Base-by-base conservation (phyloP, 2,797 vertebrate species). In the Gorsachius magnificus region DNA sequence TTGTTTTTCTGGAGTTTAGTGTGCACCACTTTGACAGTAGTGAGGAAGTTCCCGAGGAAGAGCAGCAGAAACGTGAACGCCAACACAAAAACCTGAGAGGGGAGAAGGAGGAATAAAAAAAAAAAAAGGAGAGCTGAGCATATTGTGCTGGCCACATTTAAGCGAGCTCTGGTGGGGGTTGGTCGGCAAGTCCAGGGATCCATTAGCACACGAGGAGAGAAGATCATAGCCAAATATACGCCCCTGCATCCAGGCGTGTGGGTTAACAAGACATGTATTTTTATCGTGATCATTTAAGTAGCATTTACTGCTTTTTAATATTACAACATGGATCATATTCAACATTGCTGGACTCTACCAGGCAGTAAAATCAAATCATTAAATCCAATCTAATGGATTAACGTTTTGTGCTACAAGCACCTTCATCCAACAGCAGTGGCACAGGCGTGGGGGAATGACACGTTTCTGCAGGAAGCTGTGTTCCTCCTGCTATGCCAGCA, bases 1-100 rank as follows among this genome's bases (percentile, higher is more conserved):
- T 98, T 98, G 96, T 99, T 99, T 95, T 99, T 99, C 97, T 99
- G 99, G 80, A 99, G 71, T 90, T 99, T 99, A 83, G 99, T 97
- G 94, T 98, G 99, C 87, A 99, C 99, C 15, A 99, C 99, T 97
- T 99, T 99, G 79, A 99, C 92, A 0, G 99, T 99, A 45, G 99
- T 99, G 95, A 99, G 99, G 87, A 99, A 99, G 83, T 99, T 99
- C 70, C 99, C 99, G 2, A 99, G 98, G 97, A 99, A 99, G n/a
- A 99, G 98, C 87, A 99, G 89, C 24, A 99, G 98, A 97, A 99
- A 99, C 0, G 99, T 99, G 96, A 99, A 97, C 0, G 98, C 99
- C 98, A 99, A 93, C 97, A 99, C 99, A 28, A 99, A 99, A 54
- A 99, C 99, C 99, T 99, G 97, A 35, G 46, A 58, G 38, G 22